phyloP scores from a whole-genome alignment of 2,888 invertebrate species.

The Monoplex corrugatus region DNA sequence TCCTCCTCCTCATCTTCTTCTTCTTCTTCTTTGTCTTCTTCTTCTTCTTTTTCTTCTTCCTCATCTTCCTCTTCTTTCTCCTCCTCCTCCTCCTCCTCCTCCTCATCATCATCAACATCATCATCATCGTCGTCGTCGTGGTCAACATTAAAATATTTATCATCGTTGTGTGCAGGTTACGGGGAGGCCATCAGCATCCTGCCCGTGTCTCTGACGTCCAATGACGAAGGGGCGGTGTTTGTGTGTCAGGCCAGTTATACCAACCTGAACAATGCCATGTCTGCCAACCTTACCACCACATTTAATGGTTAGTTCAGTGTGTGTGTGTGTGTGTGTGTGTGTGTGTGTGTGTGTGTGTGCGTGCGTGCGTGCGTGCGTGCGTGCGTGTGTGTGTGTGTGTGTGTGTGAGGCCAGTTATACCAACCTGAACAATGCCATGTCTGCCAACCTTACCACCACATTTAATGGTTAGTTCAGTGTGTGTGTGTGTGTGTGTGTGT shows the following conservation, averaged over 20 bases:
- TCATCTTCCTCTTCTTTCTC: too few species aligned
- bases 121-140: too few species aligned
- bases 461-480: too few species aligned
- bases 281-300: conserved; percentile 59
- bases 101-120: too few species aligned
- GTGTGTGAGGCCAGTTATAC: too few species aligned
- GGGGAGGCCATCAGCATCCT: conserved; percentile 64
- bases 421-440: too few species aligned
- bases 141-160: too few species aligned
- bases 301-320: conserved; percentile 60
- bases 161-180: conserved; percentile 63
- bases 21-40: too few species aligned
- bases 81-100: too few species aligned
- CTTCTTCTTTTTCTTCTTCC: too few species aligned
- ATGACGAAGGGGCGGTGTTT: conserved; percentile 59
- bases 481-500: not conserved
- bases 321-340: not conserved
- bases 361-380: not conserved
- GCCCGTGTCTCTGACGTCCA: conserved; percentile 55
- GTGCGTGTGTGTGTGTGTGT: not conserved
- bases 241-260: conserved; percentile 65
- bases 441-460: too few species aligned
- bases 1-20: too few species aligned
- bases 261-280: conserved; percentile 63
- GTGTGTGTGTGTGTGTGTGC: not conserved